Evolutionary conservation across 1,140 invertebrate species (phyloP), one percentile per base, ranked within the genome.

Genomic region (Colletes gigas): DNA sequence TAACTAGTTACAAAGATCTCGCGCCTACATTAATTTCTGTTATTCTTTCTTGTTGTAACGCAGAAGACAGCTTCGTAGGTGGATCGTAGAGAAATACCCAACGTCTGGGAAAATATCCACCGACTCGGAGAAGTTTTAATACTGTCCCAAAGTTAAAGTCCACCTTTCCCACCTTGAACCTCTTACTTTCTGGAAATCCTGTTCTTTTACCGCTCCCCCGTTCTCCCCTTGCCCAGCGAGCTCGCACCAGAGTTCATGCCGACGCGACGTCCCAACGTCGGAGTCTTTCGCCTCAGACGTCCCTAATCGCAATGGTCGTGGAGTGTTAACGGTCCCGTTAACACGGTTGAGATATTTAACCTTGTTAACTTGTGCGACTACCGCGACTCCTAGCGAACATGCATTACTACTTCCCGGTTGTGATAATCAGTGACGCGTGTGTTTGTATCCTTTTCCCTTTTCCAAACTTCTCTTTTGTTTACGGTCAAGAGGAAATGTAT

Each of bases 321-420:
- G 87, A 93, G 93, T 91, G 92, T 93, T 93, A 93, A 93, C 92
- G 90, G 92, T 92, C 90, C 92, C 92, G 93, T 93, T 93, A 93
- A 93, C 92, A 92, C 88, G 88, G 85, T 90, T 91, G 92, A 93
- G 92, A 92, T 93, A 91, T 93, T 93, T 93, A 93, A 93, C 92
- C 93, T 93, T 93, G 93, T 93, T 93, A 93, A 93, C 90, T 91
- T 88, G 80, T 70, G 80, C 84, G 85, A 88, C 87, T 86, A 82
- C 88, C 41, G 80, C 83, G 72, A 59, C 72, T 74, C 71, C 30
- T 47, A 83, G 68, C 80, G 89, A 90, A 83, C 80, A 81, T 80
- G 86, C 76, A 86, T 83, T 84, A 83, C 76, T 47, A 78, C 78
- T 85, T 85, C 79, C 79, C 76, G 73, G 82, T 80, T 66, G 21